Evolutionary conservation across 2,888 invertebrate genomes (phyloP).

Genomic region (Deilephila porcellus): DNA sequence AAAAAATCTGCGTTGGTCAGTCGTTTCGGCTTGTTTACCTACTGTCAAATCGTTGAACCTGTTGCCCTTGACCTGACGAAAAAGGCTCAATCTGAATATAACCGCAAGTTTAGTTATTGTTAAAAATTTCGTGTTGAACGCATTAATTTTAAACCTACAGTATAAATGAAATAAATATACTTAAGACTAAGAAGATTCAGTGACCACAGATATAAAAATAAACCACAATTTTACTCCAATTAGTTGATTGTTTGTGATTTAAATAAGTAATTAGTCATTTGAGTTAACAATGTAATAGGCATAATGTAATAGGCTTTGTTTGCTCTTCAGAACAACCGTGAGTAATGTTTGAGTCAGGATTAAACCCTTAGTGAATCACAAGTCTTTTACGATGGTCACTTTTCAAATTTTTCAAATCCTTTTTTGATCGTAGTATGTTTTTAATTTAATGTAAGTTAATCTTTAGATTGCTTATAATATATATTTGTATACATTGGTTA

Average conservation of each 20-base stretch:
- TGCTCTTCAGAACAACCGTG: neutral
- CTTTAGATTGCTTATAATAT: no score
- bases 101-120: neutral
- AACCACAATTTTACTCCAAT: neutral
- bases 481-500: no score
- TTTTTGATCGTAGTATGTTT: no score
- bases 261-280: neutral
- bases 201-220: neutral
- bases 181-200: no score
- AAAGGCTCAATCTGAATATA: neutral
- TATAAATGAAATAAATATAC: no score
- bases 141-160: no score
- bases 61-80: neutral
- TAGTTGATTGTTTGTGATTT: neutral
- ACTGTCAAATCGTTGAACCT: no score
- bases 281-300: neutral
- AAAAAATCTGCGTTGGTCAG: neutral
- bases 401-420: neutral
- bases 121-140: neutral
- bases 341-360: slow-evolving; percentile 15
- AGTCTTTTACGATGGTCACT: neutral
- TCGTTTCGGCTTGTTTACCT: neutral
- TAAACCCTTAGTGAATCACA: neutral
- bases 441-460: no score
- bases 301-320: neutral